Conservation (phyloP, 2,888 invertebrate genomes). For the Drosophila vallismaia region DNA sequence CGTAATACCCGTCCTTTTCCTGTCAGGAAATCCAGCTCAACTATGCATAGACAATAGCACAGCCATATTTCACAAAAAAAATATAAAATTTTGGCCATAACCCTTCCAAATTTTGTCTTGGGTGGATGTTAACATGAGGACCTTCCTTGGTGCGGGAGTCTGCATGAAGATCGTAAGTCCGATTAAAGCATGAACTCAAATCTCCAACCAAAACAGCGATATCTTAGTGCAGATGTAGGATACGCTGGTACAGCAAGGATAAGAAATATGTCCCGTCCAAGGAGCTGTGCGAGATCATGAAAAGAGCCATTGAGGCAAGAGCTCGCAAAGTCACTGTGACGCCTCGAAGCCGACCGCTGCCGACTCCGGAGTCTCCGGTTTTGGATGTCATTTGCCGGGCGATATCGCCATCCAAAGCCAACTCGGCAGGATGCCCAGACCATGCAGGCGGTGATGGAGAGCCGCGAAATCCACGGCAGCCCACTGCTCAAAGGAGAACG, state of each 20-base stretch:
- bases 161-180: constrained; percentile 14
- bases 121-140: constrained; percentile 9
- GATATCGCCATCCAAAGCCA: not conserved
- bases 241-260: constrained; percentile 6
- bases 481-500: too few relatives aligned
- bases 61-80: not conserved
- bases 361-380: not conserved
- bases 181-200: not conserved
- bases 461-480: too few relatives aligned
- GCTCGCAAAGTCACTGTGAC: too few relatives aligned
- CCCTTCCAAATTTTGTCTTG: constrained; percentile 8
- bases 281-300: not conserved
- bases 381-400: constrained; percentile 9
- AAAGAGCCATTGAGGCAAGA: not conserved
- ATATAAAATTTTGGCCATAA: constrained; percentile 3
- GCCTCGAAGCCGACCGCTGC: not conserved
- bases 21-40: not conserved
- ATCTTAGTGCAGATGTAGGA: not conserved
- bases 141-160: constrained; percentile 9
- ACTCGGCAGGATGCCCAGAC: not conserved
- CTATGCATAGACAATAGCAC: not conserved
- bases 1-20: not conserved
- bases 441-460: not conserved
- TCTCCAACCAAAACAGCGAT: not conserved
- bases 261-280: not conserved